Conservation (phyloP, 1,140 invertebrate species). For the Rhyacophila brunnea region DNA sequence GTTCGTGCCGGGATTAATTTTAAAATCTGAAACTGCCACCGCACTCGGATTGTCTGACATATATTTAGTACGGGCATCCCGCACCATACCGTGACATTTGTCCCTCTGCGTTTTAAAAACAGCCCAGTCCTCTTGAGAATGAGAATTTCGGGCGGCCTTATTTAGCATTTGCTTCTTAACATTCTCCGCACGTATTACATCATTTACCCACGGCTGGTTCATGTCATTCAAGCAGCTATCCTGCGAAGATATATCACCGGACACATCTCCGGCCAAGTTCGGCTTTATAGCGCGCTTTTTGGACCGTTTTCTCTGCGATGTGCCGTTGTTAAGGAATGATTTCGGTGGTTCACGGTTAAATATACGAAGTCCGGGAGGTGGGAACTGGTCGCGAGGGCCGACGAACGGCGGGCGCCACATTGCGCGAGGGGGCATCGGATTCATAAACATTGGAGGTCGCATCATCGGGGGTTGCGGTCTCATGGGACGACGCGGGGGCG, state of each 20-base stretch:
- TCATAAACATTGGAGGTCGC: conserved; percentile 13
- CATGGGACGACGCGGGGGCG: background rate
- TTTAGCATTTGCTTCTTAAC: conserved; percentile 42
- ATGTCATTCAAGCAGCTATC: conserved; percentile 39
- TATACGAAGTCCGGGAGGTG: background rate
- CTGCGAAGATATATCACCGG: conserved; percentile 6
- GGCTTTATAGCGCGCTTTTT: conserved; percentile 1
- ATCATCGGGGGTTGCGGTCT: conserved; percentile 9
- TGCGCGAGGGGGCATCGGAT: conserved; percentile 1
- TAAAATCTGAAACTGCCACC: background rate
- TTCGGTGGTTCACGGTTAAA: background rate
- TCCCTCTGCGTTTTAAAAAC: conserved; percentile 42
- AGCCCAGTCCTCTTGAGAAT: conserved; percentile 41
- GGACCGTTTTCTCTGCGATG: background rate
- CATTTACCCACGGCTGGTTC: conserved; percentile 42
- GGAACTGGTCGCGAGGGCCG: conserved; percentile 22
- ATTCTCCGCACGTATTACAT: conserved; percentile 40
- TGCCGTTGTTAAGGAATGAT: background rate
- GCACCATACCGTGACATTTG: conserved; percentile 42
- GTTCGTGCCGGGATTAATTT: background rate
- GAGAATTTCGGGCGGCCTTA: conserved; percentile 37
- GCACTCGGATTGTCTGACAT: conserved; percentile 45
- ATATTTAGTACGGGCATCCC: conserved; percentile 39
- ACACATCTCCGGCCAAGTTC: background rate
- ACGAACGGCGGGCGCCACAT: conserved; percentile 38